Evolutionary conservation across 2,113 vertebrate genomes (phyloP).

Genomic region (Apodemus sylvaticus): DNA sequence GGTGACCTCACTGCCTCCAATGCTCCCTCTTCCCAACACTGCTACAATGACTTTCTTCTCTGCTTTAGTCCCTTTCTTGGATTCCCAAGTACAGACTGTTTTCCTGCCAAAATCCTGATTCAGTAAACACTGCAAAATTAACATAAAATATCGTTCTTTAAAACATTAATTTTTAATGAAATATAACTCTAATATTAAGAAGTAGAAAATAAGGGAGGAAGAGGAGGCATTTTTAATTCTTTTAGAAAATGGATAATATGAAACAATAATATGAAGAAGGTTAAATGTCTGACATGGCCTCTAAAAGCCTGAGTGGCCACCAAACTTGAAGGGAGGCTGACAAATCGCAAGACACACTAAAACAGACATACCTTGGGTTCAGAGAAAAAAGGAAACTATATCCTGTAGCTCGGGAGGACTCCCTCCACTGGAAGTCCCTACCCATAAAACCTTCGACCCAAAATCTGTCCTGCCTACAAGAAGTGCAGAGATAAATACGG

Average conservation of each 20-base stretch:
- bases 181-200: background rate
- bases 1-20: background rate
- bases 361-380: background rate
- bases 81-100: background rate
- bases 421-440: too few species aligned
- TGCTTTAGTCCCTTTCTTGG: constrained; percentile 11
- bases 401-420: too few species aligned
- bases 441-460: too few species aligned
- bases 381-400: background rate
- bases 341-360: background rate
- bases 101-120: background rate
- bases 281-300: background rate
- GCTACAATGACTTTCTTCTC: background rate
- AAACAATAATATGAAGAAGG: background rate
- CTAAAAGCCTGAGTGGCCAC: background rate
- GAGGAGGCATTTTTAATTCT: background rate
- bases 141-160: background rate
- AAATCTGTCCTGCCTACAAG: too few species aligned
- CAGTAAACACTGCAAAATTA: background rate
- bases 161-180: background rate
- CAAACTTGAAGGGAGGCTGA: background rate
- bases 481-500: too few species aligned
- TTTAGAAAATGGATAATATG: constrained; percentile 24
- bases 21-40: background rate
- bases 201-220: background rate